Evolutionary conservation across 2,113 vertebrate species (phyloP).

Genomic region (Propithecus coquereli): DNA sequence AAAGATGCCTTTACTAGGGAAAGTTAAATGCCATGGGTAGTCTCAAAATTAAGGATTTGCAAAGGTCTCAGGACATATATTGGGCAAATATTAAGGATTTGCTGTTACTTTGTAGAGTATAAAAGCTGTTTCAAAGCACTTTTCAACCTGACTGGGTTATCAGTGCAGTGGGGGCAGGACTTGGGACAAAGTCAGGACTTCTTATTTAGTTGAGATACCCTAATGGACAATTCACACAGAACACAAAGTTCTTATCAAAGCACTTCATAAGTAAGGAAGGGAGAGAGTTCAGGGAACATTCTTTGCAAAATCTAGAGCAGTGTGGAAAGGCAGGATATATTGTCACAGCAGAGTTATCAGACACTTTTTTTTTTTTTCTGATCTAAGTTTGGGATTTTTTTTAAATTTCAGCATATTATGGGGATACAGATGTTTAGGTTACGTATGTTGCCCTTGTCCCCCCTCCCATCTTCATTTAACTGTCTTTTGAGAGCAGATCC

Average conservation of each 20-base stretch:
- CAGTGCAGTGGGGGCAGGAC: neutral
- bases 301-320: neutral
- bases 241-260: neutral
- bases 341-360: neutral
- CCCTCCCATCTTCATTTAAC: neutral
- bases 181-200: neutral
- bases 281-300: neutral
- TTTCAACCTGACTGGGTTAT: neutral
- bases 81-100: neutral
- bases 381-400: too few relatives aligned
- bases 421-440: too few relatives aligned
- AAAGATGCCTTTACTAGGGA: neutral
- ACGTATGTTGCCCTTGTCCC: too few relatives aligned
- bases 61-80: neutral
- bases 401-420: too few relatives aligned
- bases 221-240: neutral
- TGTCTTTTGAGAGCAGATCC: neutral
- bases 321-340: neutral
- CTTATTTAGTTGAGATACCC: neutral
- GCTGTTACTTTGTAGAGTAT: neutral
- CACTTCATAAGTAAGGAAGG: neutral
- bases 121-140: neutral
- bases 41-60: neutral
- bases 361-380: neutral
- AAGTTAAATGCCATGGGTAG: neutral